Evolutionary conservation across 2,113 vertebrate species (phyloP).

Genomic region (Coturnix japonica): DNA sequence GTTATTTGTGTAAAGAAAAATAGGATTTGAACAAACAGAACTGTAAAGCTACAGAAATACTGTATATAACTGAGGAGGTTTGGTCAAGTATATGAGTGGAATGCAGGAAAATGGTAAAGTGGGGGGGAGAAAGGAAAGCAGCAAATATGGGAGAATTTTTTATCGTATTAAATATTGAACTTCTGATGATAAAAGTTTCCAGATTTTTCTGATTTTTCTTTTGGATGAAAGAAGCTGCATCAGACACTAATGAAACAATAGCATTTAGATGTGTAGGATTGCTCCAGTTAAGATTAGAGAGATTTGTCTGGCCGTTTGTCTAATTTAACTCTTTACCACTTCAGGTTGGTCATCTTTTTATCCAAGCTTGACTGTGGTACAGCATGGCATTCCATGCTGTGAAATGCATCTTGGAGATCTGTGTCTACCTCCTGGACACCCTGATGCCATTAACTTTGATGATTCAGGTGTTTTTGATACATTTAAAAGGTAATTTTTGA

Average conservation of each 20-base stretch:
- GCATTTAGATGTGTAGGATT: background rate
- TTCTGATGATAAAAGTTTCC: background rate
- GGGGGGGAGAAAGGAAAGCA: background rate
- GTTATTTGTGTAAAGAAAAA: background rate
- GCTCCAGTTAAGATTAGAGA: conserved; percentile 36
- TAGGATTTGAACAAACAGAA: background rate
- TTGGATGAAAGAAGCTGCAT: conserved; percentile 9
- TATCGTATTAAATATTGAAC: background rate
- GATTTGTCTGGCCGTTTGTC: conserved; percentile 48
- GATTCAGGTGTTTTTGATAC: conserved; percentile 99
- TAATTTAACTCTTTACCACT: conserved; percentile 67
- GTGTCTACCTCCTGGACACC: conserved; percentile 98
- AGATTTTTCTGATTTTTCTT: conserved; percentile 7
- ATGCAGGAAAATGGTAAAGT: background rate
- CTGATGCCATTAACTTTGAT: conserved; percentile 98
- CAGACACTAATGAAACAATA: background rate
- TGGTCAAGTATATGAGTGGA: background rate
- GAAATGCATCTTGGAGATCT: conserved; percentile 95
- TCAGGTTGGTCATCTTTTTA: conserved; percentile 98
- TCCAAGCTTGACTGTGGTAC: conserved; percentile 98
- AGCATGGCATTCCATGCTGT: conserved; percentile 98
- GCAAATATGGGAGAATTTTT: background rate
- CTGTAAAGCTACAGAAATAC: background rate
- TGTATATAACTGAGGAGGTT: background rate
- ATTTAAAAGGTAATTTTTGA: conserved; percentile 93